Percentiles rank a stretch among this genome's conserved stretches.
Evolutionary conservation across 2,888 invertebrate genomes (phyloP).

Genomic region (Hypolimnas misippus): DNA sequence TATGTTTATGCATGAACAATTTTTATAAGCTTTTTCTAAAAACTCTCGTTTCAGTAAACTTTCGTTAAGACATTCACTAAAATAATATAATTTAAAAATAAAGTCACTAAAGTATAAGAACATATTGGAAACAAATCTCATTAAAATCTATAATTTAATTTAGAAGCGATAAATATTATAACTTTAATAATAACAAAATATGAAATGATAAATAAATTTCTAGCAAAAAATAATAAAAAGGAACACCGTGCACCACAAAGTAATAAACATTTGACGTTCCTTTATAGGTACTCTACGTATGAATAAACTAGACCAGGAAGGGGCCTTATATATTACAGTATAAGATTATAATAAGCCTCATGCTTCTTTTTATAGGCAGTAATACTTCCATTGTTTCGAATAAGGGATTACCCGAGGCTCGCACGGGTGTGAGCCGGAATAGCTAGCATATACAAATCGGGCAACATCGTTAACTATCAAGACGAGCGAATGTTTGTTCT

Average conservation of each 20-base stretch:
- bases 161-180: too few species aligned
- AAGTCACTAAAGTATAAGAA: background rate
- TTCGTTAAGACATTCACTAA: background rate
- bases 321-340: background rate
- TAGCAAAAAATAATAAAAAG: background rate
- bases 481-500: constrained; percentile 31
- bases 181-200: too few species aligned
- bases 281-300: background rate
- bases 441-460: constrained; percentile 24
- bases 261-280: background rate
- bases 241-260: background rate
- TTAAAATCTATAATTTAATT: too few species aligned
- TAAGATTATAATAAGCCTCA: background rate
- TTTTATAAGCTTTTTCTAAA: background rate
- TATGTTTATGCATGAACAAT: constrained; percentile 25
- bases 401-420: background rate
- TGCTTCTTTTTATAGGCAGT: background rate
- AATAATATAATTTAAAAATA: background rate
- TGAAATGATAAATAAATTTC: too few species aligned
- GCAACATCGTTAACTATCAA: constrained; percentile 36
- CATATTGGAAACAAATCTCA: background rate
- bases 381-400: background rate
- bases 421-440: background rate
- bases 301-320: too few species aligned
- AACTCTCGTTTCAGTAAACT: background rate